Evolutionary conservation across 1,140 invertebrate genomes (phyloP).

Genomic region (Tetramorium alpestre): DNA sequence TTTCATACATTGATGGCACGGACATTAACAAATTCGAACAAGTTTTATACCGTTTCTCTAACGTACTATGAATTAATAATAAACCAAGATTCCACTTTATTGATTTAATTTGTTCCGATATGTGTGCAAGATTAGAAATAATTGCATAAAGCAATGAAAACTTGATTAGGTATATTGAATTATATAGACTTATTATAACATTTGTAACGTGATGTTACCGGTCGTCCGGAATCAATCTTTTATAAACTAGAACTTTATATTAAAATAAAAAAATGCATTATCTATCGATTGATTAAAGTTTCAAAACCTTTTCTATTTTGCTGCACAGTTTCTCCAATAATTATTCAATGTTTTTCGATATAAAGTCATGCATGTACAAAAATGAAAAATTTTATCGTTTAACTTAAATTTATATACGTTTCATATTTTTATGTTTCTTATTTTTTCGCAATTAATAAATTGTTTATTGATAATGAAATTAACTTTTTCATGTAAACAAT

Average conservation of each 20-base stretch:
- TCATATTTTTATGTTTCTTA: too few relatives aligned
- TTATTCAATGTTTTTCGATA: background rate
- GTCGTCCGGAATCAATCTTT: background rate
- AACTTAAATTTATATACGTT: background rate
- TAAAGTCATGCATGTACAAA: background rate
- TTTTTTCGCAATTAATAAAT: background rate
- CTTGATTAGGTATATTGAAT: background rate
- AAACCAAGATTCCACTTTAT: background rate
- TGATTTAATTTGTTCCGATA: background rate
- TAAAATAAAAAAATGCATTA: background rate
- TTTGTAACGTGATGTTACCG: background rate
- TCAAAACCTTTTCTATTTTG: background rate
- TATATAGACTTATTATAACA: background rate
- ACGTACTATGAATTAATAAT: conserved; percentile 7
- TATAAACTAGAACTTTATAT: background rate
- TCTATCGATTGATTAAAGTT: background rate
- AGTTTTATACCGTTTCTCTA: conserved; percentile 50
- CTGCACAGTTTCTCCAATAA: background rate
- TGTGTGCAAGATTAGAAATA: background rate
- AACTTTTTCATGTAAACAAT: background rate
- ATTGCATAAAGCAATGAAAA: background rate
- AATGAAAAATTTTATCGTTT: background rate
- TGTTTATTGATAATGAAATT: background rate
- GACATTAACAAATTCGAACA: conserved; percentile 74
- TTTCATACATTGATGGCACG: conserved; percentile 70